Evolutionary conservation across 37 sponge, comb jelly and placozoan genomes (phyloP), one percentile per base, ranked within the genome.

Genomic region (Mnemiopsis leidyi): DNA sequence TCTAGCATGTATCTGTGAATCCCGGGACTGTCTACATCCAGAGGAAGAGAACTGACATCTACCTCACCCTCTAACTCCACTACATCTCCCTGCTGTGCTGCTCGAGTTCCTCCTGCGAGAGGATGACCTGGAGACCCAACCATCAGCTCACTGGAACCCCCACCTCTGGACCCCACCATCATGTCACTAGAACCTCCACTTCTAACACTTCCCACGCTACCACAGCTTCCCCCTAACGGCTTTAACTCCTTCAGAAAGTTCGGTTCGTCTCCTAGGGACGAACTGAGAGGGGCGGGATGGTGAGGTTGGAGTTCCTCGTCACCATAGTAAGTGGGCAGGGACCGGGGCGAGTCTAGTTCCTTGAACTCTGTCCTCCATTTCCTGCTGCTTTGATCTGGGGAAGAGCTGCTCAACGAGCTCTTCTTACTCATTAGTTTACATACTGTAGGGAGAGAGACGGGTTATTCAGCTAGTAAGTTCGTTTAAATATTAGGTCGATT

Each of bases 281-380:
- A 31, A 18, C 26, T 77, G 61, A 48, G 61, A 48, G 61, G 61
- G 9, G 61, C 21, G 30, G 75, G 5, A 23, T 71, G 30, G 48
- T 85, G 90, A n/a, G 1, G 24, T 0, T 38, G 9, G 26, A 85
- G 3, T 3, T 33, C 36, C 32, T 39, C 61, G 35, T 40, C 61
- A 1, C 36, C 90, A 3, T 36, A 26, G 61, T 38, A 85, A 13
- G 90, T 39, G 61, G 40, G 61, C 7, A 85, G 90, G 23, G 90
- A 40, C 30, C 61, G 7, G 61, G 90, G 24, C 29, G 33, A 21
- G 61, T 35, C 21, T 13, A 40, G 16, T 28, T 85, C 90, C 36
- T 85, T 85, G 29, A 85, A 85, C 2, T 85, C 90, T 39, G 90
- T 85, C 38, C 21, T 79, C 90, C 90, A 85, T 85, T 85, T 85